Evolutionary conservation across 2,797 vertebrate species (phyloP), one percentile per base, ranked within the genome.

Genomic region (Hypotaenidia philippensis): DNA sequence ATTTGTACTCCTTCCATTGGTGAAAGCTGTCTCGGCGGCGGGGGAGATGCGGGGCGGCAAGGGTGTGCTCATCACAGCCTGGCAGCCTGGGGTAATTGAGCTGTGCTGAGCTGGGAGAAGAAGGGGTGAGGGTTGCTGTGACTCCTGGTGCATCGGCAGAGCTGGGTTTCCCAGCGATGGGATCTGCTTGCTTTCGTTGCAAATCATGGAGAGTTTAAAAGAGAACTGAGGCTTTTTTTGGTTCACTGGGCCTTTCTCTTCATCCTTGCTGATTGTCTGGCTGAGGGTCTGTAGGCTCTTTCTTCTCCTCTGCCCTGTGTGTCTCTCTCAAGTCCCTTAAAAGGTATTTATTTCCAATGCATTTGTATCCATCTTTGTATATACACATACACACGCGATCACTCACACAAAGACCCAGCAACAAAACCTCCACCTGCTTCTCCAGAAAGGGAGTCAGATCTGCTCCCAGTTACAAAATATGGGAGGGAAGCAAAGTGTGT

Each of bases 1-100:
- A 97, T 98, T 98, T 98, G 97, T 97, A 94, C 97, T 97, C 97
- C 95, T 95, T 97, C 96, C 95, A 83, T 55, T 65, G 96, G 97
- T 44, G 83, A 98, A 97, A 97, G 96, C 96, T 97, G 97, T 95
- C 97, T 96, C 69, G 78, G 95, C 14, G 60, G 93, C 55, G 18
- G 96, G 93, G 95, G 96, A 96, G 91, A 94, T 76, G 96, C 18
- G 1, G 72, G 64, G 77, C 8, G 10, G 88, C 12, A 70, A 83
- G 75, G 90, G 87, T 74, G 90, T 93, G 95, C 88, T 96, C 85
- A 32, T 76, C 85, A 68, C 91, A 95, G 94, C 94, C 94, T 89
- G 93, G 89, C 87, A 95, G 92, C 82, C 83, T 9, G 89, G 94
- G 91, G 96, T 96, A 95, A 97, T 96, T 94, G 96, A 96, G 95